Base-by-base conservation (phyloP, 2,888 invertebrate genomes). In the Microctonus hyperodae region DNA sequence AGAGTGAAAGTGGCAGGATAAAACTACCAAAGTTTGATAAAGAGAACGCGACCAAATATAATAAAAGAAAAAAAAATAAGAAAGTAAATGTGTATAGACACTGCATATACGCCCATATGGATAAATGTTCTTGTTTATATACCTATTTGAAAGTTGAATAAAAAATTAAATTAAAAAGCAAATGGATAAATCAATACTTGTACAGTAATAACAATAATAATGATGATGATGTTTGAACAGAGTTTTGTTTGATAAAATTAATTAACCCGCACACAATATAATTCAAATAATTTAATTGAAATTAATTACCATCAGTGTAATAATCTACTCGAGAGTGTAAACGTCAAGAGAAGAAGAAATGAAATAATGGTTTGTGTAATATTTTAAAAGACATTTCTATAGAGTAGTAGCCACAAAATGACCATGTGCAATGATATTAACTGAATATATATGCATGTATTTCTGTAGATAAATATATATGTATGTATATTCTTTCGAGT, bases 401-500 rank as follows among this genome's bases (percentile, higher is more conserved):
- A 44, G 20, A 44, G 44, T 44, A 44, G 16, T 5, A 20, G 44
- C 7, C 7, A 44, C 1, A 16, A 1, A 16, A 16, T 44, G 44
- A 44, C 44, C n/a, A n/a, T n/a, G n/a, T n/a, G n/a, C n/a, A n/a
- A n/a, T n/a, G n/a, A n/a, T n/a, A n/a, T n/a, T n/a, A n/a, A n/a
- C n/a, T n/a, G n/a, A n/a, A n/a, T n/a, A n/a, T n/a, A n/a, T n/a
- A n/a, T n/a, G n/a, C n/a, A n/a, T n/a, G n/a, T n/a, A n/a, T n/a
- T n/a, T n/a, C n/a, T n/a, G n/a, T n/a, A n/a, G n/a, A n/a, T n/a
- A n/a, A n/a, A n/a, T n/a, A n/a, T n/a, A n/a, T n/a, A 13, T 28
- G 28, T 25, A 20, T 16, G 7, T 33, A 55, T 33, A n/a, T 33
- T 13, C 55, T 51, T 25, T 22, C 23, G 67, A 63, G 65, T 65